Evolutionary conservation across 1,140 invertebrate genomes (phyloP).

Genomic region (Drosophila kepulauana): DNA sequence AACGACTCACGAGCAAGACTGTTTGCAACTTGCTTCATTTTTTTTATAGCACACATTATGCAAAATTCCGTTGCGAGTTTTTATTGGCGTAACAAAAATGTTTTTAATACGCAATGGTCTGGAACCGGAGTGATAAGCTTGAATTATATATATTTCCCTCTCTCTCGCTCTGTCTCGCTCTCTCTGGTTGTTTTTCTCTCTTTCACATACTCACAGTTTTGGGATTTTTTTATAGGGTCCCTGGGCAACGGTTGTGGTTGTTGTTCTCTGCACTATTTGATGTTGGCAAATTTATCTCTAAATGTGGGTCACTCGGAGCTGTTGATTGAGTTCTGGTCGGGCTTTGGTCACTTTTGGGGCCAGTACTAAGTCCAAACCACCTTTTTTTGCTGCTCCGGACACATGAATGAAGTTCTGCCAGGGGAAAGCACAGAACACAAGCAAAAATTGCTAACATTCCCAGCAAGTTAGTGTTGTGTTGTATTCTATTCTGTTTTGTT

Average conservation of each 20-base stretch:
- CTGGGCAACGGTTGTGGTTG: constrained; percentile 22
- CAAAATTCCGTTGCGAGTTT: constrained; percentile 75
- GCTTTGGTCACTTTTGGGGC: constrained; percentile 25
- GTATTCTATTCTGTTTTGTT: neutral
- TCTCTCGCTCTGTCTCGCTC: constrained; percentile 13
- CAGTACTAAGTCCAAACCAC: neutral
- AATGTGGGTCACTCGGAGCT: constrained; percentile 70
- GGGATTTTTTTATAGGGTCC: constrained; percentile 47
- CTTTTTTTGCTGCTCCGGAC: constrained; percentile 21
- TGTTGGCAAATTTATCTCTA: constrained; percentile 64
- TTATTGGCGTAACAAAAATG: constrained; percentile 83
- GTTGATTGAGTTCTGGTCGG: constrained; percentile 69
- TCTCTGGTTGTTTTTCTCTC: constrained; percentile 11
- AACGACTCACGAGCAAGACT: neutral
- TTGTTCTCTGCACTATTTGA: constrained; percentile 62
- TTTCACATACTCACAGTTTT: constrained; percentile 15
- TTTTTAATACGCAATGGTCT: constrained; percentile 83
- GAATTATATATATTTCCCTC: constrained; percentile 57
- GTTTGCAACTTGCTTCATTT: constrained; percentile 29
- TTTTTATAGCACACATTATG: constrained; percentile 76
- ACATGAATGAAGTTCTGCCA: constrained; percentile 55
- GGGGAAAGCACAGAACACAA: constrained; percentile 32
- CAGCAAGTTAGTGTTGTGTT: constrained; percentile 10
- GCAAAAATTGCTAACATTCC: constrained; percentile 6
- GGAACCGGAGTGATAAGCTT: constrained; percentile 79